Evolutionary conservation across 1,140 invertebrate genomes (phyloP).

Genomic region (Gryon sp.): DNA sequence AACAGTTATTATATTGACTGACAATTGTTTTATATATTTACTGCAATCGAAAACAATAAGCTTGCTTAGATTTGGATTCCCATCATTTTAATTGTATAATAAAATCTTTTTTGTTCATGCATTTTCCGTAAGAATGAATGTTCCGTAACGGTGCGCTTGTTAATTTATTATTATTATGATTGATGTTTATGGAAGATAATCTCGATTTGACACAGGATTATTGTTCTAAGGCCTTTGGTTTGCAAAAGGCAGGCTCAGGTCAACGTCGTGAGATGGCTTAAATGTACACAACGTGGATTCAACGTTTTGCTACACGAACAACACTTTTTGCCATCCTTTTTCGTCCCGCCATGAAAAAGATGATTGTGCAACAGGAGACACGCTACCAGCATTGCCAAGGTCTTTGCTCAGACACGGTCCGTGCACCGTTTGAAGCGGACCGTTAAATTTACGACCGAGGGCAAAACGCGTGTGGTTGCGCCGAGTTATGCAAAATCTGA

Average conservation of each 20-base stretch:
- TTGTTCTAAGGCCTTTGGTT: slow-evolving; percentile 12
- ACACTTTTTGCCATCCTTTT: slow-evolving; percentile 50
- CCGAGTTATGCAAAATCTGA: slow-evolving; percentile 10
- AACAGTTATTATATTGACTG: too few species aligned
- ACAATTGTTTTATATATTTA: neutral
- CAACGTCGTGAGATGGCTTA: slow-evolving; percentile 32
- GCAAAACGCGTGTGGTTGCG: slow-evolving; percentile 35
- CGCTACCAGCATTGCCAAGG: slow-evolving; percentile 62
- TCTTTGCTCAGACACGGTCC: slow-evolving; percentile 49
- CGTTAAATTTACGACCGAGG: slow-evolving; percentile 62
- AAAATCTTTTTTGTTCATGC: slow-evolving; percentile 25
- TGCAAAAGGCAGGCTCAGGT: slow-evolving; percentile 30
- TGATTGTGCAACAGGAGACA: slow-evolving; percentile 67
- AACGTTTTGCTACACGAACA: slow-evolving; percentile 41
- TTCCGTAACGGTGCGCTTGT: slow-evolving; percentile 28
- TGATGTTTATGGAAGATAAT: slow-evolving; percentile 46
- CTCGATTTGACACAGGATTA: slow-evolving; percentile 34
- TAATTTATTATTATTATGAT: slow-evolving; percentile 41
- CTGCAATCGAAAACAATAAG: slow-evolving; percentile 6
- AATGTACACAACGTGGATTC: slow-evolving; percentile 15
- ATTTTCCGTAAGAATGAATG: slow-evolving; percentile 24
- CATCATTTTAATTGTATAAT: slow-evolving; percentile 36
- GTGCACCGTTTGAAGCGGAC: slow-evolving; percentile 60
- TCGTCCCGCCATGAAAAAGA: slow-evolving; percentile 34
- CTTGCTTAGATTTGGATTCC: slow-evolving; percentile 12